phyloP scores from a whole-genome alignment of 2,888 invertebrate genomes.

The Ceriagrion tenellum region DNA sequence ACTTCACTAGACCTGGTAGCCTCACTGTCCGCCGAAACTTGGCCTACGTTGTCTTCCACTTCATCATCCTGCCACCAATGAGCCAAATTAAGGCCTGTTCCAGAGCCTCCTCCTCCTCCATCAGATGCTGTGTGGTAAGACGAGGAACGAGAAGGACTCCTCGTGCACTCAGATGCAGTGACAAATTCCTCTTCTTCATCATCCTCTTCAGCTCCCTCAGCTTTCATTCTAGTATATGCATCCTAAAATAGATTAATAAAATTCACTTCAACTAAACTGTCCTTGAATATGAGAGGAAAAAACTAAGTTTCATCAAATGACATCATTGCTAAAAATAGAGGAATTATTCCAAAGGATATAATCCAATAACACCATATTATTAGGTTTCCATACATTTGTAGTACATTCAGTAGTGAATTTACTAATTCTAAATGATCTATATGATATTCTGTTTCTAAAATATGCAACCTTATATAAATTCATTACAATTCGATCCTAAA shows the following conservation, averaged over 20 bases:
- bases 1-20: constrained; percentile 37
- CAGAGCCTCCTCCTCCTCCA: constrained; percentile 78
- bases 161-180: constrained; percentile 85
- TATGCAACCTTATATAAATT: no score
- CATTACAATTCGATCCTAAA: no score
- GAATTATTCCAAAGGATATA: no score
- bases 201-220: constrained; percentile 61
- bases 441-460: no score
- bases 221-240: constrained; percentile 45
- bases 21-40: background rate
- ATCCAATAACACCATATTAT: no score
- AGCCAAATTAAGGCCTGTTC: constrained; percentile 81
- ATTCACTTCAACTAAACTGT: background rate
- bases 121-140: constrained; percentile 86
- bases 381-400: no score
- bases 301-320: no score
- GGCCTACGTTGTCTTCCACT: background rate
- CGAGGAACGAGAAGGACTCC: constrained; percentile 83
- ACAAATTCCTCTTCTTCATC: constrained; percentile 82
- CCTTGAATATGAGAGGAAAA: no score
- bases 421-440: no score
- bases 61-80: constrained; percentile 65
- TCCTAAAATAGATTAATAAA: constrained; percentile 24
- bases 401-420: no score
- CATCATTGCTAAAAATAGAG: no score